Conservation (phyloP, 2,113 vertebrate genomes). For the Merops nubicus region DNA sequence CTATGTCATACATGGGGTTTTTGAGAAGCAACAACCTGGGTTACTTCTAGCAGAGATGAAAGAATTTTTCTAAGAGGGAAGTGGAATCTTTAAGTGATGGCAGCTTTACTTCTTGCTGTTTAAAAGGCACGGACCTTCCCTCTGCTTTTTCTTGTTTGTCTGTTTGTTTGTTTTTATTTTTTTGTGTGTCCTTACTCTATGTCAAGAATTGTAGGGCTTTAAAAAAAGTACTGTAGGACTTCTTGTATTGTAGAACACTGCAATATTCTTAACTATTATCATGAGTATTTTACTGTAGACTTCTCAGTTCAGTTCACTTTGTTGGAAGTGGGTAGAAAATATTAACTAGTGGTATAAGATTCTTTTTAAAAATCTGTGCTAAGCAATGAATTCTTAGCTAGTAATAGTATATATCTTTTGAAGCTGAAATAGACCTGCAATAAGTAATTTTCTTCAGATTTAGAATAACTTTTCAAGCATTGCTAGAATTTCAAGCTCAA, state of each 20-base stretch:
- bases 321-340: not conserved
- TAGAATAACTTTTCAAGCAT: not conserved
- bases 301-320: not conserved
- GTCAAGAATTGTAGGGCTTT: not conserved
- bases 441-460: not conserved
- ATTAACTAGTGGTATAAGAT: not conserved
- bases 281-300: not conserved
- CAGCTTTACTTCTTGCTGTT: not conserved
- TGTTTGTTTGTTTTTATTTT: too few species aligned
- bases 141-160: not conserved
- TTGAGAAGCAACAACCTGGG: not conserved
- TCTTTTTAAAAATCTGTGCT: not conserved
- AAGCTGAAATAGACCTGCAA: not conserved
- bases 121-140: not conserved
- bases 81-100: not conserved
- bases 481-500: not conserved
- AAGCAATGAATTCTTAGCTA: not conserved
- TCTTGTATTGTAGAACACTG: not conserved
- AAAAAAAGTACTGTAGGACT: not conserved
- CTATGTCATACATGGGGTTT: not conserved
- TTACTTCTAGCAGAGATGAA: not conserved
- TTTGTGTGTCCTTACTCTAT: not conserved
- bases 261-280: not conserved
- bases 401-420: not conserved
- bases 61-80: not conserved